These are phyloP conservation scores for Sebastes nivosus DNA, from an alignment of 2,797 vertebrate genomes.

Conservation along the genomic window DNA sequence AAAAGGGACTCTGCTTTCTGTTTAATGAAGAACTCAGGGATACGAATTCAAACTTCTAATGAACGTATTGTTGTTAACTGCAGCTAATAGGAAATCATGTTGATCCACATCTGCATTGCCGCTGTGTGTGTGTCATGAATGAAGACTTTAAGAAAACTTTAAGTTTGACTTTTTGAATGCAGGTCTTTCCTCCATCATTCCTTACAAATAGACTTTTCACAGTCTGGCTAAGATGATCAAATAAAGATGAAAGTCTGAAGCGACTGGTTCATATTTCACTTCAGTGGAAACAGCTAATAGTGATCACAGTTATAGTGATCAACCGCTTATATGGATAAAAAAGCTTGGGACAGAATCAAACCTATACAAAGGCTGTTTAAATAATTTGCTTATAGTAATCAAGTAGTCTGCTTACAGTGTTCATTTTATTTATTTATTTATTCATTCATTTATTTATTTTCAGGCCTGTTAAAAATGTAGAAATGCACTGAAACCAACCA, in stretches of 20 bases:
- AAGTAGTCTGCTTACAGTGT: too few relatives aligned
- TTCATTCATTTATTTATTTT: background rate
- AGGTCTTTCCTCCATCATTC: background rate
- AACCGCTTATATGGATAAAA: too few relatives aligned
- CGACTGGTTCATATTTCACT: background rate
- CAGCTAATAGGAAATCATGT: background rate
- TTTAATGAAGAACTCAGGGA: slow-evolving; percentile 50
- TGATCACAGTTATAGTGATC: too few relatives aligned
- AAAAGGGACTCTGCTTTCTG: background rate
- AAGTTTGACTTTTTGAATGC: background rate
- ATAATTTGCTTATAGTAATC: too few relatives aligned
- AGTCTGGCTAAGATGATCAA: background rate
- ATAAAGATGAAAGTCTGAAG: too few relatives aligned
- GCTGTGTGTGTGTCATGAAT: background rate
- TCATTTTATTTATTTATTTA: background rate
- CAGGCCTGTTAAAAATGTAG: background rate
- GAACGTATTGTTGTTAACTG: background rate
- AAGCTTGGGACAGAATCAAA: too few relatives aligned
- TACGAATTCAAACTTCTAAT: background rate
- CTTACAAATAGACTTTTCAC: background rate
- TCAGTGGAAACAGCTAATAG: background rate
- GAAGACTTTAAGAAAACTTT: background rate
- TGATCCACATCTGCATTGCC: background rate
- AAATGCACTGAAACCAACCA: too few relatives aligned
- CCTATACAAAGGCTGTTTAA: too few relatives aligned